Evolutionary conservation across 2,888 invertebrate genomes (phyloP).

Genomic region (Spisula solida): DNA sequence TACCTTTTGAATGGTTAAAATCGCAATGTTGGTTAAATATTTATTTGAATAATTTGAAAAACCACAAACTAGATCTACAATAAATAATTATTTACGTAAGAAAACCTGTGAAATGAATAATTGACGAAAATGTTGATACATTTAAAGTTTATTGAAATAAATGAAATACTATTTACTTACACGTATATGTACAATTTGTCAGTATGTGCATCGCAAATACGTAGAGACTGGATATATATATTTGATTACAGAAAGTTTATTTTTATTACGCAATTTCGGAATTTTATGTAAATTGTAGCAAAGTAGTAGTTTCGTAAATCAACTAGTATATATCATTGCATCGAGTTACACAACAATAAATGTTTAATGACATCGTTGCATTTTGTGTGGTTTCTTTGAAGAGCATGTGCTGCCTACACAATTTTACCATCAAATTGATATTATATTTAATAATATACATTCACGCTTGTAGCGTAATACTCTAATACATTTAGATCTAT

Average conservation of each 20-base stretch:
- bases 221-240: too few relatives aligned
- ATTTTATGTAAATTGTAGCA: not conserved
- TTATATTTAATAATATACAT: conserved; percentile 2
- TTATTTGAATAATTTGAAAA: not conserved
- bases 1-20: not conserved
- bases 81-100: too few relatives aligned
- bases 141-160: too few relatives aligned
- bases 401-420: not conserved
- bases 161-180: too few relatives aligned
- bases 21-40: not conserved
- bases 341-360: not conserved
- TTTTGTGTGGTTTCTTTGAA: not conserved
- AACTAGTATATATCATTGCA: not conserved
- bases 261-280: too few relatives aligned
- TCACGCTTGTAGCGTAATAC: not conserved
- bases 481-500: not conserved
- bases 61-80: not conserved
- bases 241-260: too few relatives aligned
- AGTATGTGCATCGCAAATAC: too few relatives aligned
- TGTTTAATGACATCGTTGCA: not conserved
- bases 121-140: too few relatives aligned
- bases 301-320: not conserved
- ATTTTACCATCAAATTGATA: not conserved
- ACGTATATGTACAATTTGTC: too few relatives aligned
- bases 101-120: too few relatives aligned